Evolutionary conservation across 2,797 vertebrate genomes (phyloP).

Genomic region (Sphaeramia orbicularis): DNA sequence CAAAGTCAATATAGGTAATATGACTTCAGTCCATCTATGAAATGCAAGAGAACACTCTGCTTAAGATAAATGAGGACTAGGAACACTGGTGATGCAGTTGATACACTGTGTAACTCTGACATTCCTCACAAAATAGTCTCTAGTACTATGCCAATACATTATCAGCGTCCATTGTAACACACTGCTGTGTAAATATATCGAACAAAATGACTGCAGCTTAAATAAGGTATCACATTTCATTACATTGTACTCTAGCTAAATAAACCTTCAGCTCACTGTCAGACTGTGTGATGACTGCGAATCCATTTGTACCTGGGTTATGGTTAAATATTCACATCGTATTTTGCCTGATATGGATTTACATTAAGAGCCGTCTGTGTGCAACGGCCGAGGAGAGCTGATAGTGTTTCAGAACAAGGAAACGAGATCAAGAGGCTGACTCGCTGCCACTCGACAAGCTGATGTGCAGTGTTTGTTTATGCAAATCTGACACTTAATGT

Average conservation of each 20-base stretch:
- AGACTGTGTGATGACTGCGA: too few species aligned
- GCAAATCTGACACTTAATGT: not conserved
- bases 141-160: not conserved
- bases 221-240: not conserved
- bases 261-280: not conserved
- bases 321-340: not conserved
- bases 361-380: conserved; percentile 22
- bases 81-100: conserved; percentile 1
- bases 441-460: not conserved
- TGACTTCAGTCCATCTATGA: too few species aligned
- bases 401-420: not conserved
- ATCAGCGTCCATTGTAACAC: not conserved
- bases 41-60: too few species aligned
- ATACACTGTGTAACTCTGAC: not conserved
- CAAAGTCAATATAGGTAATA: too few species aligned
- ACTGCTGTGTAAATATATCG: not conserved
- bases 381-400: conserved; percentile 4
- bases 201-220: not conserved
- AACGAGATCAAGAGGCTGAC: not conserved
- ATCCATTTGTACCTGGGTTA: not conserved
- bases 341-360: conserved; percentile 1
- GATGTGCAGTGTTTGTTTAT: not conserved
- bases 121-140: not conserved
- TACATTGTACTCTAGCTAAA: not conserved
- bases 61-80: too few species aligned